Evolutionary conservation across 2,113 vertebrate genomes (phyloP), one percentile per base, ranked within the genome.

Genomic region (Willisornis vidua): DNA sequence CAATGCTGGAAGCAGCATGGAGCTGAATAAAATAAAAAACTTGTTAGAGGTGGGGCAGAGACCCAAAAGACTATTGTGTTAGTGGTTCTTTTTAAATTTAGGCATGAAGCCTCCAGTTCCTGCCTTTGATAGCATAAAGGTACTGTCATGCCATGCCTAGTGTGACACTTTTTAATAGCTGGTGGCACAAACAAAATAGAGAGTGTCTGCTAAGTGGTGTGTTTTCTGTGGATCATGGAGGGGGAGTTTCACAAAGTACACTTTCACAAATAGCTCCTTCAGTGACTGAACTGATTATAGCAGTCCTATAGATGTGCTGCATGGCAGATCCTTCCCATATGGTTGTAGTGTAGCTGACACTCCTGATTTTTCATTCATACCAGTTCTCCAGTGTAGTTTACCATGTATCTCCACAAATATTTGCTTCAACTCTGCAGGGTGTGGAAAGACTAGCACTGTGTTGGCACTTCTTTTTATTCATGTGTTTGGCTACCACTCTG

Each of bases 351-450:
- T 54, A 37, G 25, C 33, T 52, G n/a, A 46, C n/a, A 51, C n/a
- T 55, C 31, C 17, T 25, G 18, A 46, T 43, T 78, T 85, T 75
- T 75, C 45, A 79, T 82, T 63, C 12, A 4, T 55, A 12, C 15
- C n/a, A 31, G 5, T 87, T 89, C n/a, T 67, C 39, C 35, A 48
- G 12, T 37, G 29, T 63, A 31, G 28, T 62, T 92, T 78, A 43
- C 45, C 31, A 6, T 19, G 11, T 63, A 43, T 67, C 48, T 68
- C 63, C 17, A 3, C 35, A 51, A 75, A 25, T 46, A 46, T 33
- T 90, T 90, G 29, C 22, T 17, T 14, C 12, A 59, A 0, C 29
- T 43, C 43, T 29, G 22, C 0, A 0, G 3, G 2, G 2, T 1
- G 1, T 48, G 58, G 29, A 33, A 82, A 48, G 57, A 24, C 24